A percentile compares a stretch with the other conserved stretches of the same genome.
These are phyloP conservation scores for Chymomyza procnemis DNA, from an alignment of 2,888 invertebrate species.

Conservation along the genomic window DNA sequence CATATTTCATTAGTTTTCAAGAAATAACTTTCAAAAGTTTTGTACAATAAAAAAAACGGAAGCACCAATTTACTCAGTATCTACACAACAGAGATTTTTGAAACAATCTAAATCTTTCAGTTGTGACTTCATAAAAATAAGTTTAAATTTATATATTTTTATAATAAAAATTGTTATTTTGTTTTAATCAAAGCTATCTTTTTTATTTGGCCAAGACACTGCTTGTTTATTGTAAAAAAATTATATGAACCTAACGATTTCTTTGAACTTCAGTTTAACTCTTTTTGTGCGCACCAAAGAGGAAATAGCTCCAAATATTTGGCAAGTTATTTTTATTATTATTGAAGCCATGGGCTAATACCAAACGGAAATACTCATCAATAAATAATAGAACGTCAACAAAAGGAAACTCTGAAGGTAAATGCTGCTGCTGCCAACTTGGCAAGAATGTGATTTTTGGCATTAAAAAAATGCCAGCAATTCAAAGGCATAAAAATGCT, in stretches of 20 bases:
- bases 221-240: slow-evolving; percentile 41
- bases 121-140: too few species aligned
- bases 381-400: neutral
- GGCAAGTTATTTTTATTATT: neutral
- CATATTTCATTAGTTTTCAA: too few species aligned
- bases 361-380: neutral
- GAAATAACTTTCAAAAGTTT: too few species aligned
- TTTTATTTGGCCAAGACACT: slow-evolving; percentile 14
- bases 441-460: neutral
- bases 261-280: neutral
- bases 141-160: too few species aligned
- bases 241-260: slow-evolving; percentile 32
- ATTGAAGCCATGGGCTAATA: neutral
- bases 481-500: neutral
- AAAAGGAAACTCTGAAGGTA: neutral
- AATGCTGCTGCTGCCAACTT: neutral
- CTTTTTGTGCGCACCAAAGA: slow-evolving; percentile 11
- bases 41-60: too few species aligned
- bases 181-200: neutral
- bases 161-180: neutral
- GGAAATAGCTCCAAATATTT: slow-evolving; percentile 19
- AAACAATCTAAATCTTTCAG: too few species aligned
- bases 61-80: too few species aligned
- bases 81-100: too few species aligned
- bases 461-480: neutral